These are phyloP conservation scores for Druon quercuslanigerum DNA, from an alignment of 1,140 invertebrate genomes.

Conservation along the genomic window DNA sequence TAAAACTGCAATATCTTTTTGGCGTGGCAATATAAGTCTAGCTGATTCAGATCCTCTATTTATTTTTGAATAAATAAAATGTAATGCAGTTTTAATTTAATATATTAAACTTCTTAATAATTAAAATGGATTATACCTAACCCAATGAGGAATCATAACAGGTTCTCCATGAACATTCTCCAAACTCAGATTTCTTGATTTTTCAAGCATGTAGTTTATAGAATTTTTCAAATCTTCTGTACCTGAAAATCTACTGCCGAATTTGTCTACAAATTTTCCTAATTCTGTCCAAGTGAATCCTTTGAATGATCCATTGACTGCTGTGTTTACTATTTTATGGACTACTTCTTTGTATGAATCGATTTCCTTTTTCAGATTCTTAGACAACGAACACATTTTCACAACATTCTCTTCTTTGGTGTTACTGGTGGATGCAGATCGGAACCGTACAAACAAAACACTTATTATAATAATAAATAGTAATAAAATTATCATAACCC, in stretches of 20 bases:
- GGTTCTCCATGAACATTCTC: constrained; percentile 81
- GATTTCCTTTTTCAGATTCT: constrained; percentile 75
- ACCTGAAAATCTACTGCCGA: constrained; percentile 82
- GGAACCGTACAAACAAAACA: no score
- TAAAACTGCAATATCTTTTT: constrained; percentile 78
- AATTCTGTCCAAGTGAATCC: constrained; percentile 80
- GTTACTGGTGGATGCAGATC: neutral
- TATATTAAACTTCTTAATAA: neutral
- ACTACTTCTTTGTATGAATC: constrained; percentile 77
- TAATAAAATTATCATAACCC: no score
- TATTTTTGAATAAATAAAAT: constrained; percentile 35
- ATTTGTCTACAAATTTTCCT: constrained; percentile 83
- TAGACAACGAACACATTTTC: constrained; percentile 38
- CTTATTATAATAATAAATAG: no score
- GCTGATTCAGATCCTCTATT: constrained; percentile 80
- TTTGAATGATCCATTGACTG: constrained; percentile 77
- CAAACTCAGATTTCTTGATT: constrained; percentile 74
- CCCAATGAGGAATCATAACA: constrained; percentile 77
- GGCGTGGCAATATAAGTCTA: constrained; percentile 78
- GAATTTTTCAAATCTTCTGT: constrained; percentile 80
- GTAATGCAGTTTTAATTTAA: neutral
- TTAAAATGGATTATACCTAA: constrained; percentile 68
- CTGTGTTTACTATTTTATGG: constrained; percentile 77
- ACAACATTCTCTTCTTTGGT: constrained; percentile 3
- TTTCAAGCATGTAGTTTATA: constrained; percentile 84